Conservation (phyloP, 92 coral and sea anemone genomes). For the Porites cylindrica region DNA sequence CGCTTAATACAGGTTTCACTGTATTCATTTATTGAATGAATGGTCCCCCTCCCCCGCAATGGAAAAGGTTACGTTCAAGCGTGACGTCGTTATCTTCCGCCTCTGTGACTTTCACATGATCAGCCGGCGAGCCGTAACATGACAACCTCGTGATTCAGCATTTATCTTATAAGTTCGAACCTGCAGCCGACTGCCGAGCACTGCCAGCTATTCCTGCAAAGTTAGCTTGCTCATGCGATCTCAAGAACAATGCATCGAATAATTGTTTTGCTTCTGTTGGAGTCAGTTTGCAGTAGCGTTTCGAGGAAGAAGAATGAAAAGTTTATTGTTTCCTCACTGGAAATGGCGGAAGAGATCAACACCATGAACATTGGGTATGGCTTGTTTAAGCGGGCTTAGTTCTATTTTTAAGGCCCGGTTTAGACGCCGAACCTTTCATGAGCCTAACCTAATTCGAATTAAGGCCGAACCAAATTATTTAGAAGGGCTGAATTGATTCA, state of each 20-base stretch:
- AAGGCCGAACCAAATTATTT: too few species aligned
- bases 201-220: too few species aligned
- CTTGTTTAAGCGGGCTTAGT: not conserved
- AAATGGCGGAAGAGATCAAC: slow-evolving; percentile 65
- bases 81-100: not conserved
- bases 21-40: too few species aligned
- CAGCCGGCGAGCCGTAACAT: not conserved
- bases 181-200: too few species aligned
- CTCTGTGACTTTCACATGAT: not conserved
- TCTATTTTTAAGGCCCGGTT: too few species aligned
- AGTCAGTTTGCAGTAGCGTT: not conserved
- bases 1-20: too few species aligned
- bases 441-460: too few species aligned
- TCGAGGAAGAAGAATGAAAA: slow-evolving; percentile 10
- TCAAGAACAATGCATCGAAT: slow-evolving; percentile 10
- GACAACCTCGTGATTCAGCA: not conserved
- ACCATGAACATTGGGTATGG: slow-evolving; percentile 78
- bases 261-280: slow-evolving; percentile 8
- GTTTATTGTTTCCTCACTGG: slow-evolving; percentile 43
- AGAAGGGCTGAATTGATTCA: too few species aligned
- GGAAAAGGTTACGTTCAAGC: not conserved
- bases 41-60: too few species aligned
- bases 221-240: not conserved
- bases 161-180: not conserved
- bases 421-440: too few species aligned